Evolutionary conservation across 1,140 invertebrate genomes (phyloP), one percentile per base, ranked within the genome.

Genomic region (Metaphire vulgaris): DNA sequence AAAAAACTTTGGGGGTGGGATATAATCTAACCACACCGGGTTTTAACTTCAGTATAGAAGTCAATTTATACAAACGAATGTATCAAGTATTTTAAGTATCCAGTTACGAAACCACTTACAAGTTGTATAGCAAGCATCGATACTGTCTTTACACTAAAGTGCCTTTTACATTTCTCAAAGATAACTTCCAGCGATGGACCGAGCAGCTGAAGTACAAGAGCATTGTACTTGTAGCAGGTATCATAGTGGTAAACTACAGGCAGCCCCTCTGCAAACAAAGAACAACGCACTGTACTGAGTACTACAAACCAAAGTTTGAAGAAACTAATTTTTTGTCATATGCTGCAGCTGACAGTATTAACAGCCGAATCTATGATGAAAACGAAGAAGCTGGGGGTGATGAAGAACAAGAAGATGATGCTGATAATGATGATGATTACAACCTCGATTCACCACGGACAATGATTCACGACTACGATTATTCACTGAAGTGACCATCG

Each of bases 211-310:
- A 74, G 34, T 1, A 74, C 66, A 21, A 74, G 65, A 31, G 66
- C 66, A 32, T 74, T 74, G 65, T 74, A 74, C 88, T 98, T 98
- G 81, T 94, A 95, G 89, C 96, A 99, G 81, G 97, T 96, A 77
- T 97, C 97, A 89, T 99, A 98, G 88, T 99, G 99, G 89, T 95
- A 97, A 82, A 99, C 95, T 90, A 97, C 95, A 82, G 97, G 97
- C 87, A 99, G 91, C 83, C 97, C 97, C 89, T 99, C 97, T 97
- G 89, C 68, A 83, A 80, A 75, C 34, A 68, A 6, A 31, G 69
- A 2, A 69, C 41, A n/a, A 56, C 21, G 6, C 41, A 56, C 6
- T 12, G 21, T 21, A 12, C 21, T 56, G 41, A 56, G 6, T 56
- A 56, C 41, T 56, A 6, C 41, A 56, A 56, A 56, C 21, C 6